Conservation (phyloP, 2,888 invertebrate species). For the Thera obeliscata region DNA sequence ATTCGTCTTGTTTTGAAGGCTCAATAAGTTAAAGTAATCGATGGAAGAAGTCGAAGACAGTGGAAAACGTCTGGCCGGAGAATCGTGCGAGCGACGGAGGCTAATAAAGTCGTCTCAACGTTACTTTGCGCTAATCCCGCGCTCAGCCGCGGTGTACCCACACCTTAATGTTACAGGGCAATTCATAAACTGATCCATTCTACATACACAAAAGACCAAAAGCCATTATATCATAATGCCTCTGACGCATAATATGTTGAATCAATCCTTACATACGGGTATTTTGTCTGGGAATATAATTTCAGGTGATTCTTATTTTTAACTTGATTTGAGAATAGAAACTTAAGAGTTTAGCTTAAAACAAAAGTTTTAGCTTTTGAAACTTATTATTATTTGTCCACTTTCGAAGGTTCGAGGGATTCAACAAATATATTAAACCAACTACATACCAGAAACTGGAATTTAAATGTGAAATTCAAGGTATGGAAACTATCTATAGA, state of each 20-base stretch:
- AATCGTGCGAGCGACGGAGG: conserved; percentile 42
- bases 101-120: conserved; percentile 71
- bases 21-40: no score
- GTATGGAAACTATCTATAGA: not conserved
- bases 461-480: not conserved
- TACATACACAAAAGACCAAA: not conserved
- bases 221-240: not conserved
- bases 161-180: conserved; percentile 55
- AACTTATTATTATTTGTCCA: no score
- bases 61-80: conserved; percentile 47
- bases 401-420: no score
- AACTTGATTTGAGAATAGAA: not conserved
- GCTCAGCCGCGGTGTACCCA: conserved; percentile 51
- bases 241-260: not conserved
- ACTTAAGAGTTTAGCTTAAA: no score
- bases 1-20: no score
- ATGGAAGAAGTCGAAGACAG: conserved; percentile 28
- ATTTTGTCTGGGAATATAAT: not conserved
- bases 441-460: not conserved
- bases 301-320: not conserved
- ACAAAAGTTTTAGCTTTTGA: no score
- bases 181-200: conserved; percentile 29
- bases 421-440: no score
- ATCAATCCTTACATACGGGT: not conserved
- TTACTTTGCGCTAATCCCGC: conserved; percentile 64